Evolutionary conservation across 2,113 vertebrate genomes (phyloP).

Genomic region (Girardinichthys multiradiatus): DNA sequence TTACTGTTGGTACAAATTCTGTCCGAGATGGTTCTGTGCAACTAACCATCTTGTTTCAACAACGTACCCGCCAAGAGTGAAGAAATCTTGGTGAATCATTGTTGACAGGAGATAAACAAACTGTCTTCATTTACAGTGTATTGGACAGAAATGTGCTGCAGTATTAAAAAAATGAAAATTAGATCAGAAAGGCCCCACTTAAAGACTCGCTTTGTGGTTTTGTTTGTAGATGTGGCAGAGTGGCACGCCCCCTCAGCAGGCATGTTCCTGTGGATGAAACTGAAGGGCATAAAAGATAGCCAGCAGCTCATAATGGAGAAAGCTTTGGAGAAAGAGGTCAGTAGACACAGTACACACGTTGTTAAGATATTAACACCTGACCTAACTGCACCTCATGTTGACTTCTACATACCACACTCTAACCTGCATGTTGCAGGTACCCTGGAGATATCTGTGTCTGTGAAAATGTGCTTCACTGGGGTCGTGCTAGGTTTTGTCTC

Average conservation of each 20-base stretch:
- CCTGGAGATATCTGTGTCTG: constrained; percentile 1
- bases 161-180: background rate
- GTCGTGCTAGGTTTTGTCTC: constrained; percentile 1
- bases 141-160: background rate
- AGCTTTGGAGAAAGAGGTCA: constrained; percentile 91
- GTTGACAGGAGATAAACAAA: background rate
- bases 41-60: background rate
- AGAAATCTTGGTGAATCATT: background rate
- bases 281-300: constrained; percentile 88
- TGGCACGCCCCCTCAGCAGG: constrained; percentile 91
- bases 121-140: background rate
- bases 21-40: background rate
- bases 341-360: background rate
- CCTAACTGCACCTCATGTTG: background rate
- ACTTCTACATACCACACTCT: background rate
- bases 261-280: constrained; percentile 96
- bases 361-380: background rate
- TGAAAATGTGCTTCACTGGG: constrained; percentile 9
- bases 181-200: background rate
- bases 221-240: constrained; percentile 85
- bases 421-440: background rate
- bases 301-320: constrained; percentile 88
- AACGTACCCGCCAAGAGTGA: background rate
- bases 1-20: background rate
- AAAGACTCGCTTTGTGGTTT: background rate